Percentiles rank a stretch among this genome's conserved stretches.
Conservation (phyloP, 2,113 vertebrate genomes). For the Marcusenius ussheri region DNA sequence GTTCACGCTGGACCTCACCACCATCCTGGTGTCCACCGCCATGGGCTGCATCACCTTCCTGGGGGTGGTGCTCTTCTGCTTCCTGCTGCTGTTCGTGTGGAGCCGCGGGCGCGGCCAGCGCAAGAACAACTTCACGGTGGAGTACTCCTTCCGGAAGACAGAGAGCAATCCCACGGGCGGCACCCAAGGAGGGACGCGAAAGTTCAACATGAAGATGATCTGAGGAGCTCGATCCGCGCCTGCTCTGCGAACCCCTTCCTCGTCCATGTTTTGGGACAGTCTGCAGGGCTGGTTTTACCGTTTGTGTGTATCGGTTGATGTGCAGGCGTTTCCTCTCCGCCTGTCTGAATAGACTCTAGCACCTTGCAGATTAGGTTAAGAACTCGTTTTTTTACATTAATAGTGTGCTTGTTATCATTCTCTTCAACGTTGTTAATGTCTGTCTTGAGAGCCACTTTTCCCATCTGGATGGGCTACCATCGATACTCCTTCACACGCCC, state of each 20-base stretch:
- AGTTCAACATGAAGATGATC: slow-evolving; percentile 99
- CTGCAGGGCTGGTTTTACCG: not conserved
- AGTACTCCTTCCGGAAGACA: slow-evolving; percentile 93
- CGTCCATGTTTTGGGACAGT: not conserved
- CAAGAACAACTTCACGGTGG: slow-evolving; percentile 93
- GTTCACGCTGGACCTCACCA: slow-evolving; percentile 92
- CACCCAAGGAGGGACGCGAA: slow-evolving; percentile 78
- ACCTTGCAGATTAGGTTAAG: not conserved
- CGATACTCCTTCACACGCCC: not conserved
- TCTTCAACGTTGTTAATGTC: not conserved
- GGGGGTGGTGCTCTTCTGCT: slow-evolving; percentile 96
- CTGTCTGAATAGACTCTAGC: not conserved
- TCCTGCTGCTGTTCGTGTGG: slow-evolving; percentile 95
- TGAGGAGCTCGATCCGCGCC: slow-evolving; percentile 65
- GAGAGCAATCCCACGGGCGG: slow-evolving; percentile 70
- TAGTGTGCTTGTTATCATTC: not conserved
- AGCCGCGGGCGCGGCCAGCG: slow-evolving; percentile 92
- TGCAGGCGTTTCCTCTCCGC: slow-evolving; percentile 16
- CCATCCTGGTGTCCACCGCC: slow-evolving; percentile 93
- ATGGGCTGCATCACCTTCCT: slow-evolving; percentile 99
- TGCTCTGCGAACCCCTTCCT: not conserved
- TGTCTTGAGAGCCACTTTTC: not conserved
- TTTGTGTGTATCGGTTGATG: not conserved
- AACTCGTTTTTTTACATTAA: not conserved
- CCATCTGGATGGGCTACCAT: not conserved